These are phyloP conservation scores for Saccopteryx bilineata DNA, from an alignment of 2,113 vertebrate genomes.

Conservation along the genomic window DNA sequence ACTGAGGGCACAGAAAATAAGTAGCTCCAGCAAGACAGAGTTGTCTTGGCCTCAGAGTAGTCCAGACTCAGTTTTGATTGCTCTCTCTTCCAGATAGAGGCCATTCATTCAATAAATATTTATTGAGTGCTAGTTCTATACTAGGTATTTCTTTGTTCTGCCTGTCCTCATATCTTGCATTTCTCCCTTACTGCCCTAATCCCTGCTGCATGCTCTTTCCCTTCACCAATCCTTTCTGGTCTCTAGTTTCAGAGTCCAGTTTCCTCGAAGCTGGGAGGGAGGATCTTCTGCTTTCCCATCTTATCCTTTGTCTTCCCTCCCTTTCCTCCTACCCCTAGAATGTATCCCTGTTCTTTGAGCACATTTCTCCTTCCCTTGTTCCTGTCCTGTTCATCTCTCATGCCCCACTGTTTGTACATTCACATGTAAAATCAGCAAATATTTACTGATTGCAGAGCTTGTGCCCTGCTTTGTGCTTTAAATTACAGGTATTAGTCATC, in stretches of 20 bases:
- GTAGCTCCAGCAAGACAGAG: background rate
- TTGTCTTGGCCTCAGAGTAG: background rate
- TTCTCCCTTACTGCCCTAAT: slow-evolving; percentile 3
- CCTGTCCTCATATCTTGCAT: background rate
- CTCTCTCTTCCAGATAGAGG: slow-evolving; percentile 26
- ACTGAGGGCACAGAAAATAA: background rate
- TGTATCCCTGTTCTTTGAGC: background rate
- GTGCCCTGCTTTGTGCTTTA: background rate
- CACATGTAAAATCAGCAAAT: slow-evolving; percentile 46
- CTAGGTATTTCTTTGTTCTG: slow-evolving; percentile 1
- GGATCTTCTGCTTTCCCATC: background rate
- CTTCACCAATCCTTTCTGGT: background rate
- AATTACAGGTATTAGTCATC: background rate
- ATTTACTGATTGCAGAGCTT: background rate
- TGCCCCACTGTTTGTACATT: background rate
- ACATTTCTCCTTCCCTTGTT: background rate
- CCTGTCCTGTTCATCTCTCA: background rate
- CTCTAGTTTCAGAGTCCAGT: slow-evolving; percentile 61
- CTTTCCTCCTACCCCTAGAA: background rate
- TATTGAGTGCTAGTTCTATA: background rate
- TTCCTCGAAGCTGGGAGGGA: slow-evolving; percentile 6
- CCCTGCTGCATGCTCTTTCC: background rate
- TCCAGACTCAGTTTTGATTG: slow-evolving; percentile 34
- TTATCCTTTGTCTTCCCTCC: background rate
- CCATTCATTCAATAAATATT: slow-evolving; percentile 15